Percentiles rank a stretch among this genome's conserved stretches.
These are phyloP conservation scores for Neria commutata DNA, from an alignment of 2,888 invertebrate genomes.

Conservation along the genomic window DNA sequence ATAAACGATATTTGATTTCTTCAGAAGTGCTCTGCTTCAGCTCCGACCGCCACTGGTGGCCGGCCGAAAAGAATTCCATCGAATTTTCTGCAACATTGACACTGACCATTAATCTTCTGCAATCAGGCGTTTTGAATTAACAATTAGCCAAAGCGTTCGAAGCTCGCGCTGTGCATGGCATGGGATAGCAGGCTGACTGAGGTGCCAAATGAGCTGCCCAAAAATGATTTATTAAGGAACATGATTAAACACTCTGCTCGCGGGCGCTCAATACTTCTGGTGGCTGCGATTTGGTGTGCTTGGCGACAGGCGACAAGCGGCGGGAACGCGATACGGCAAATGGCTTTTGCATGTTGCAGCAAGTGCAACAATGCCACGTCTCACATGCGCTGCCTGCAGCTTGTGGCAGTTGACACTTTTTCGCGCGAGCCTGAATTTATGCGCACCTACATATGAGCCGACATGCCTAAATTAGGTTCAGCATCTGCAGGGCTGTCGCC, in stretches of 20 bases:
- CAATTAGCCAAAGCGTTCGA: conserved; percentile 12
- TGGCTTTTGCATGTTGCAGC: background rate
- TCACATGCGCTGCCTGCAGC: background rate
- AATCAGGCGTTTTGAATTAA: conserved; percentile 25
- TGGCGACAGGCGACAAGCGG: background rate
- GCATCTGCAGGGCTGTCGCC: too few relatives aligned
- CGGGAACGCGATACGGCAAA: background rate
- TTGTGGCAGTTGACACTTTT: background rate
- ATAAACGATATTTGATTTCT: conserved; percentile 14
- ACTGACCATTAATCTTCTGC: conserved; percentile 20
- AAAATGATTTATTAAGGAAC: conserved; percentile 20
- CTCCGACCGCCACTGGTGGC: background rate
- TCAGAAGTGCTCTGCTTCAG: conserved; percentile 11
- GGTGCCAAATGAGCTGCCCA: conserved; percentile 1
- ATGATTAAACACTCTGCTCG: conserved; percentile 20
- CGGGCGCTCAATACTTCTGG: too few relatives aligned
- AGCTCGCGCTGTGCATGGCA: background rate
- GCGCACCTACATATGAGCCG: conserved; percentile 9
- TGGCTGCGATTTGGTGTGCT: background rate
- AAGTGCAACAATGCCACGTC: background rate
- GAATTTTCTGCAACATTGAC: conserved; percentile 14
- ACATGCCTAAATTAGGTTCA: conserved; percentile 2
- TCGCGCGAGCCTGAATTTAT: background rate
- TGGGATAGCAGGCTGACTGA: background rate
- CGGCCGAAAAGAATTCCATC: background rate